phyloP scores from a whole-genome alignment of 1,140 invertebrate genomes.

The Hylyphantes graminicola region DNA sequence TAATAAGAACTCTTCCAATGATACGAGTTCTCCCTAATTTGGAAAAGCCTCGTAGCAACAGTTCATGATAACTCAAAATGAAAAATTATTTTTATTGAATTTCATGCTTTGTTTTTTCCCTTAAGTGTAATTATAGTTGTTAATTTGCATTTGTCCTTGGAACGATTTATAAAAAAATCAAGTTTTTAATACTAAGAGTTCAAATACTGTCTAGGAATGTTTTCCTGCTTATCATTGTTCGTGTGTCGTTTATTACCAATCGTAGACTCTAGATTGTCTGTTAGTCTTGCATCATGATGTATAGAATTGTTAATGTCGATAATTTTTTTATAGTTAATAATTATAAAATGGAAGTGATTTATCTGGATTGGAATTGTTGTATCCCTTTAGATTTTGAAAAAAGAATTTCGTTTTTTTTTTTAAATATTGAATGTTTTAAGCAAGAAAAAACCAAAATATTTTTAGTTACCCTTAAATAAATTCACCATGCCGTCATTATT shows the following conservation, averaged over 20 bases:
- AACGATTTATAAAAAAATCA: background rate
- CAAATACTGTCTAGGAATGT: constrained; percentile 37
- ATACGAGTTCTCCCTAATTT: no score
- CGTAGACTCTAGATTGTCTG: constrained; percentile 45
- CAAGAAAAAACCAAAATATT: no score
- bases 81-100: no score
- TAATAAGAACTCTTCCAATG: no score
- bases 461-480: no score
- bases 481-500: no score
- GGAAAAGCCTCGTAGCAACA: no score
- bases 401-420: no score
- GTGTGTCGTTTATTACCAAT: constrained; percentile 42
- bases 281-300: constrained; percentile 41
- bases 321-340: constrained; percentile 35
- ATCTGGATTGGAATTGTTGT: constrained; percentile 36
- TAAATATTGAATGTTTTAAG: no score
- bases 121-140: constrained; percentile 14
- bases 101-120: background rate
- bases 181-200: constrained; percentile 13
- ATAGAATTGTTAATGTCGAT: constrained; percentile 22
- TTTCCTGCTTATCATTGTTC: constrained; percentile 52
- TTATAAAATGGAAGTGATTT: background rate
- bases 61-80: no score
- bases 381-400: background rate
- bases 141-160: constrained; percentile 4